Conservation (phyloP, 2,797 vertebrate species). For the Thripadectes ignobilis region DNA sequence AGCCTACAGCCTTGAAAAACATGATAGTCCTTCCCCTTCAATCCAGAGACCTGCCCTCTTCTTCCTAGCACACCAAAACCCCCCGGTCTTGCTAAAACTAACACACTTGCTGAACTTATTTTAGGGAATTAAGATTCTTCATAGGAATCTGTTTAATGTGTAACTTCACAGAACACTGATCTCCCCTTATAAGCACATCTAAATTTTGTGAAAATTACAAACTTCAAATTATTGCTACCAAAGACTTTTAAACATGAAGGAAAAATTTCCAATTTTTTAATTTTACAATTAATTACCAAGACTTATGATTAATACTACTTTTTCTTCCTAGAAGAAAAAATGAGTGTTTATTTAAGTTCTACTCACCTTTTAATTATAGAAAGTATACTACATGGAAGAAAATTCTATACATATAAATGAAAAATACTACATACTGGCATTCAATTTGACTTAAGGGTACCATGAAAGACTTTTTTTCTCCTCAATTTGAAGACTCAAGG, state of each 20-base stretch:
- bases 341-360: neutral
- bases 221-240: neutral
- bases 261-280: neutral
- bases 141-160: neutral
- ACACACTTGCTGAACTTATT: neutral
- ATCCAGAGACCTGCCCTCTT: neutral
- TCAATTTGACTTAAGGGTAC: neutral
- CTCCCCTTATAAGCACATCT: neutral
- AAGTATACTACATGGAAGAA: accelerated
- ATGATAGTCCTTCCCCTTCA: neutral
- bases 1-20: neutral
- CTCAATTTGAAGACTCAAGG: neutral
- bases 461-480: neutral
- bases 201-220: neutral
- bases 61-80: neutral
- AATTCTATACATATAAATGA: neutral
- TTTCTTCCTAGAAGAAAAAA: neutral
- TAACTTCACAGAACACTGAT: neutral
- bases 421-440: neutral
- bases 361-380: neutral
- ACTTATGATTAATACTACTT: neutral
- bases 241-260: neutral
- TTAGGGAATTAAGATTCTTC: neutral
- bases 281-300: neutral
- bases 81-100: neutral